Evolutionary conservation across 2,888 invertebrate species (phyloP).

Genomic region (Homarus gammarus): DNA sequence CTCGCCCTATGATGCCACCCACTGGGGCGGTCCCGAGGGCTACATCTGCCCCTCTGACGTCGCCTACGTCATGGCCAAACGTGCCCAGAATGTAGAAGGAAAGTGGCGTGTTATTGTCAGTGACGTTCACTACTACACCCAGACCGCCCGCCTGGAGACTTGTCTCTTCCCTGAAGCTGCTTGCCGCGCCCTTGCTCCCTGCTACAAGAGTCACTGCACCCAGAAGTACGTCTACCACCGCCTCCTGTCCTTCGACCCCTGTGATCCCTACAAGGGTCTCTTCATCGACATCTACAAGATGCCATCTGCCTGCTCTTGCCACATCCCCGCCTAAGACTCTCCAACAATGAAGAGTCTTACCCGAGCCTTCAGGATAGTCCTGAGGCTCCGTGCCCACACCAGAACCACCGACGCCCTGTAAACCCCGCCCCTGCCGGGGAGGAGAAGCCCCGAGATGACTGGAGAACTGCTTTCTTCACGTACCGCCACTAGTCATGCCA

Average conservation of each 20-base stretch:
- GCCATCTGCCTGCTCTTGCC: constrained; percentile 78
- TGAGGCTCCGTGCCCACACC: constrained; percentile 37
- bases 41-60: constrained; percentile 77
- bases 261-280: constrained; percentile 77
- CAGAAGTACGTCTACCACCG: constrained; percentile 77
- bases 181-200: constrained; percentile 77
- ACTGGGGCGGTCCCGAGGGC: constrained; percentile 77
- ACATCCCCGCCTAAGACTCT: constrained; percentile 73
- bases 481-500: constrained; percentile 52
- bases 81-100: constrained; percentile 77
- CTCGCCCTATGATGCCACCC: constrained; percentile 76
- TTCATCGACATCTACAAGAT: constrained; percentile 78
- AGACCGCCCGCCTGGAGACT: constrained; percentile 77
- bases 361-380: too few relatives aligned
- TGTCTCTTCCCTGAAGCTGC: constrained; percentile 76
- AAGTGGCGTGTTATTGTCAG: constrained; percentile 77
- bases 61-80: constrained; percentile 76
- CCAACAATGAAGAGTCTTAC: not conserved
- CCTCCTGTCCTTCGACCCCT: constrained; percentile 77
- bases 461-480: constrained; percentile 70
- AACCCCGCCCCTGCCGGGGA: constrained; percentile 29
- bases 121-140: constrained; percentile 77
- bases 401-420: constrained; percentile 46
- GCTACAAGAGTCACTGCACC: constrained; percentile 76
- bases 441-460: constrained; percentile 65